These are phyloP conservation scores for Choloepus didactylus DNA, from an alignment of 2,797 vertebrate genomes.

Conservation along the genomic window DNA sequence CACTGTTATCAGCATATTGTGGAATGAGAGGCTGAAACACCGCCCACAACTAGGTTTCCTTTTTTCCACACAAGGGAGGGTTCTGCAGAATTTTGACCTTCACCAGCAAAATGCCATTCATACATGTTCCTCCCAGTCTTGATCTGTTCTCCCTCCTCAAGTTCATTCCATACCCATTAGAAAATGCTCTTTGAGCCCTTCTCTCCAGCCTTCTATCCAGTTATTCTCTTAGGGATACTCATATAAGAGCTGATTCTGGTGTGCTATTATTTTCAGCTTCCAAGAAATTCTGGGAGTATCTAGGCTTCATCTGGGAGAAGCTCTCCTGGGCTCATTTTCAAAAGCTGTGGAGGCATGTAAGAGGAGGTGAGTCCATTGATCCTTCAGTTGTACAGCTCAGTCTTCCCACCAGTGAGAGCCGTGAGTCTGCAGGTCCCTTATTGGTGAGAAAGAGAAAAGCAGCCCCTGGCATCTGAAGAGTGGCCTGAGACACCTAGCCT, in stretches of 20 bases:
- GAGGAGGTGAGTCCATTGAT: background rate
- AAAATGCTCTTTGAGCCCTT: background rate
- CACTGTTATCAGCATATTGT: background rate
- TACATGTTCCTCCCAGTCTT: background rate
- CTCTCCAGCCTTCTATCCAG: background rate
- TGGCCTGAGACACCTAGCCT: background rate
- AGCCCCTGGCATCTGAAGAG: background rate
- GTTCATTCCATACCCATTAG: background rate
- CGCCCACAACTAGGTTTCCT: background rate
- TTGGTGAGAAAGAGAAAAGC: background rate
- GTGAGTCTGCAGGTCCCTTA: background rate
- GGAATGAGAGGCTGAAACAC: background rate
- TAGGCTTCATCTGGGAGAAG: background rate
- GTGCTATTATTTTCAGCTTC: background rate
- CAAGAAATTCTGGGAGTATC: background rate
- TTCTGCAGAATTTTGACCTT: background rate
- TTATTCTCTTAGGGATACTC: background rate
- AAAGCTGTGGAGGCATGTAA: background rate
- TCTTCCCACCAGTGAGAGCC: background rate
- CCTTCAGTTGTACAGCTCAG: background rate
- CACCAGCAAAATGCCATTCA: background rate
- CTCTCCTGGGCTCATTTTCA: background rate
- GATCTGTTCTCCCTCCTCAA: background rate
- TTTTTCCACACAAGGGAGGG: background rate
- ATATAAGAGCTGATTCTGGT: background rate